These are phyloP conservation scores for Eleutherodactylus coqui DNA, from an alignment of 2,797 vertebrate species.

Conservation along the genomic window DNA sequence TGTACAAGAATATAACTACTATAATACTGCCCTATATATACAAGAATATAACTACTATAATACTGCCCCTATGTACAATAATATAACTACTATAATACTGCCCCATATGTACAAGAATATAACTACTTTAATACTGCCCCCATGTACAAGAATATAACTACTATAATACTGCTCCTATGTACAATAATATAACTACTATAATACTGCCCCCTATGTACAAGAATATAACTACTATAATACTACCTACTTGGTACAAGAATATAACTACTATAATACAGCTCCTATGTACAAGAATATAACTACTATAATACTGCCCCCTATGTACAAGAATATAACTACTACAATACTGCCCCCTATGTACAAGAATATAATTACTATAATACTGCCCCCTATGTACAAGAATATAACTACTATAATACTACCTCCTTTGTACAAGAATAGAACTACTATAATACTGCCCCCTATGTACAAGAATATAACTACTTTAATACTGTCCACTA, in stretches of 20 bases:
- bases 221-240: slow-evolving; percentile 12
- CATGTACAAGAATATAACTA: too few species aligned
- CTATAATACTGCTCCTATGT: too few species aligned
- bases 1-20: too few species aligned
- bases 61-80: too few species aligned
- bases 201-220: neutral
- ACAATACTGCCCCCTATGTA: neutral
- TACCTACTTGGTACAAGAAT: neutral
- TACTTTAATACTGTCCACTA: neutral
- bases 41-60: too few species aligned
- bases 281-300: neutral
- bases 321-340: slow-evolving; percentile 9
- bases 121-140: too few species aligned
- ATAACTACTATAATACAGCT: neutral
- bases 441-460: slow-evolving; percentile 11
- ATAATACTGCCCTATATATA: too few species aligned
- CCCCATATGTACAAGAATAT: too few species aligned
- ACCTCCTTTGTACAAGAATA: slow-evolving; percentile 7
- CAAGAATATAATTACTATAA: slow-evolving; percentile 18
- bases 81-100: too few species aligned
- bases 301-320: slow-evolving; percentile 4
- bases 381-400: neutral
- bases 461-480: slow-evolving; percentile 6
- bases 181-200: too few species aligned
- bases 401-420: slow-evolving; percentile 23